Base-by-base conservation (phyloP, 2,113 vertebrate genomes). In the Odocoileus virginianus region DNA sequence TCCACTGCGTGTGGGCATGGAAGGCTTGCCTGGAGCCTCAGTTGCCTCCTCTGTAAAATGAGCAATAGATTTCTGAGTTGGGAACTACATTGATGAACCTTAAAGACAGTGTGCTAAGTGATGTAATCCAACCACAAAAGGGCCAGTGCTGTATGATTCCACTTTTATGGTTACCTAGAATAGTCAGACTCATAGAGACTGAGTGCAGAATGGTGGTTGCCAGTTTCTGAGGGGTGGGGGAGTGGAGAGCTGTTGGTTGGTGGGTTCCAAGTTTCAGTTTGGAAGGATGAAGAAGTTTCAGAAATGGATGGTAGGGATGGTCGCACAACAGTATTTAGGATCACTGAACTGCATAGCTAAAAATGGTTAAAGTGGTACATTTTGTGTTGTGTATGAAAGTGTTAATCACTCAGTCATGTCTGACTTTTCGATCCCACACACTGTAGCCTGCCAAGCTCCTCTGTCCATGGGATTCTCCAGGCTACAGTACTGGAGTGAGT, bases 41-140 rank as follows among this genome's bases (percentile, higher is more conserved):
- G 54, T 60, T 89, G 60, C 78, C 45, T 33, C 54, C 5, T 57
- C 28, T n/a, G 5, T 60, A 21, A 87, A 30, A 85, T 40, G 17
- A 87, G 61, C 74, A n/a, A 14, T 27, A 36, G 76, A 87, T 67
- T 90, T 88, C 83, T 12, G 50, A 87, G 79, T 28, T 74, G 74
- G 76, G 78, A 50, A 54, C 61, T 30, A 78, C 36, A 50, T 30
- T 1, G 11, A 64, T 3, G 28, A 74, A 25, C 76, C 61, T 76
- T 23, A 36, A 71, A 36, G 57, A 43, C 33, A 28, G 23, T 30
- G 28, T 27, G 23, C n/a, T 15, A 14, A 52, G 81, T 55, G 52
- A 90, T 50, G 45, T 8, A 36, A 27, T 50, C 55, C 54, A 7
- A 6, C 55, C 64, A 74, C 57, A 12, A 79, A 84, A 94, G 74